Base-by-base conservation (phyloP, 1,140 invertebrate genomes). In the Proctacanthus coquilletti region DNA sequence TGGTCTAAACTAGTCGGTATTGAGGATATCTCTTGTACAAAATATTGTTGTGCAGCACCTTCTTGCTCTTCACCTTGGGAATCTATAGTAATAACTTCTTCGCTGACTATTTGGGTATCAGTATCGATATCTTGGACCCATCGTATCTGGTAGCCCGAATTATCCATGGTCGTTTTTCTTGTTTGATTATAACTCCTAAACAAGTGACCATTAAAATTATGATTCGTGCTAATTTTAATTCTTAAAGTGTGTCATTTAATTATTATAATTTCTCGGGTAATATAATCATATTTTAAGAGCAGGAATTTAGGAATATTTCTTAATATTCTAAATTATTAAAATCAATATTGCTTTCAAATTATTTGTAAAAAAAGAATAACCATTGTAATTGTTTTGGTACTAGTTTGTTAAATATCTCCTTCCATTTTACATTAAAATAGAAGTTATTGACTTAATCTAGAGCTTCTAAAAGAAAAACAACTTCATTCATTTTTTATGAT, bases 1-100 rank as follows among this genome's bases (percentile, higher is more conserved):
- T 69, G 65, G 48, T 72, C 69, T 9, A 60, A 46, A 39, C 53
- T 52, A 21, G 43, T 49, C 13, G 50, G 45, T 11, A 45, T 33
- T 19, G 38, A 33, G 8, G 38, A 25, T 5, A 39, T 39, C 18
- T 39, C 38, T 18, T 20, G 27, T 9, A 39, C 37, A 27, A 27
- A 15, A 32, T 32, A 32, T 17, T 6, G 6, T 32, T 32, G 10
- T 10, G 30, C 30, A 13, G 8, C 30, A 13, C 17, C 13, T 13
- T 13, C 13, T 6, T 32, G 9, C 6, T 32, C 30, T 17, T 32
- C 10, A 5, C 5, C 17, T 32, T 15, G 10, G 8, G 10, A 9
- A 5, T 32, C 30, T 15, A 32, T 32, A 17, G 15, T 32, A 17
- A 32, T 32, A 10, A 32, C 30, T 32, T 32, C 30, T 32, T 32